Evolutionary conservation across 1,140 invertebrate genomes (phyloP), one percentile per base, ranked within the genome.

Genomic region (Odontomachus brunneus): DNA sequence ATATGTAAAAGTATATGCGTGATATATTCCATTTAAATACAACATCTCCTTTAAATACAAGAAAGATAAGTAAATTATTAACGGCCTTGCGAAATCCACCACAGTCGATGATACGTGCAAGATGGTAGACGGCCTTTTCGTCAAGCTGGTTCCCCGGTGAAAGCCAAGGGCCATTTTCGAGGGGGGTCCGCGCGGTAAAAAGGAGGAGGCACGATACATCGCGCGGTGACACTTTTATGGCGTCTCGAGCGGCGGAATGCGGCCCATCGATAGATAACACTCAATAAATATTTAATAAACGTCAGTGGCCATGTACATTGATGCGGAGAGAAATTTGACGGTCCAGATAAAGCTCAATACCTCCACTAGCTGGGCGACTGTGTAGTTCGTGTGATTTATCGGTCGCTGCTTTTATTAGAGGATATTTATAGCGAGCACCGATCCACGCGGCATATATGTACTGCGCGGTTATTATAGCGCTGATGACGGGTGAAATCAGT

Each of bases 201-300:
- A 24, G 17, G 59, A 9, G 29, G 4, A 9, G 12, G 15, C n/a
- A 15, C 63, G 49, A 67, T 67, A 67, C 29, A 76, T 76, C 29
- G 62, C 66, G 14, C 29, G 44, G 3, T 53, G 60, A 76, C 74
- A 69, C 17, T 78, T 65, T 76, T 78, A 78, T 69, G 12, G 22
- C 49, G 22, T 57, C 12, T 19, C 24, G 63, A 74, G 5, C 72
- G 4, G n/a, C 22, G 15, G n/a, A 78, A 69, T 78, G 63, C 49
- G 75, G 12, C 55, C 44, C 55, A 0, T 38, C 22, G 48, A 76
- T 76, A 55, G 48, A 76, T 66, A 76, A 76, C 62, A 53, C 26
- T 67, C 24, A 15, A 78, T 78, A 78, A 69, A 78, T 78, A 78
- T 78, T 55, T 57, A 78, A 69, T 69, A 69, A 78, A 78, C 7